Conservation (phyloP, 2,888 invertebrate species). For the Cheilosia scutellata region DNA sequence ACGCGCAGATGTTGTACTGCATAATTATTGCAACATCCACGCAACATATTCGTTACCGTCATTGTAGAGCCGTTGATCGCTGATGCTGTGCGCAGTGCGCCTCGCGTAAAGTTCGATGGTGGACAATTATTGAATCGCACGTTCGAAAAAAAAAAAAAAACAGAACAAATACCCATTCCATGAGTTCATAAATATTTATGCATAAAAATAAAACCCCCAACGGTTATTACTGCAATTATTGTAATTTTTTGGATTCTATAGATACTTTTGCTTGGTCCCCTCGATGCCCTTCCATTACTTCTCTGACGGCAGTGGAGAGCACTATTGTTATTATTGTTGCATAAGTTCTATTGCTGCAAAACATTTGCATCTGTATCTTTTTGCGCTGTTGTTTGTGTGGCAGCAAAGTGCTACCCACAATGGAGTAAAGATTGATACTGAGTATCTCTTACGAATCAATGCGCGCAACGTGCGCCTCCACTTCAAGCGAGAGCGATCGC, state of each 20-base stretch:
- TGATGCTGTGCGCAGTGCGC: not conserved
- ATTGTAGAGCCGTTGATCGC: not conserved
- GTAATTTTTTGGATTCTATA: conserved; percentile 72
- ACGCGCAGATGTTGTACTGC: conserved; percentile 70
- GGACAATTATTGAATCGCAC: conserved; percentile 64
- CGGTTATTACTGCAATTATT: conserved; percentile 75
- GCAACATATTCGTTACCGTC: conserved; percentile 59
- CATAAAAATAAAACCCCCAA: conserved; percentile 52
- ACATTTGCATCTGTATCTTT: conserved; percentile 71
- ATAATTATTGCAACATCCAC: conserved; percentile 75
- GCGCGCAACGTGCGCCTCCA: conserved; percentile 73
- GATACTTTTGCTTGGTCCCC: conserved; percentile 38
- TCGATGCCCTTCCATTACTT: conserved; percentile 11
- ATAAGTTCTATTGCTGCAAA: conserved; percentile 73
- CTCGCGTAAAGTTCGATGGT: conserved; percentile 53
- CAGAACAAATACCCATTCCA: conserved; percentile 60
- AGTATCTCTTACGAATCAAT: conserved; percentile 72
- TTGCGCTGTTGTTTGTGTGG: conserved; percentile 47
- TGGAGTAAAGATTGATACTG: conserved; percentile 68
- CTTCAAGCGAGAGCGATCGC: conserved; percentile 57
- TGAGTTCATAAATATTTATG: conserved; percentile 74
- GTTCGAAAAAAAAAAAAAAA: conserved; percentile 4
- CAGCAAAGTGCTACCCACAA: conserved; percentile 72
- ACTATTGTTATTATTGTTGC: conserved; percentile 73
- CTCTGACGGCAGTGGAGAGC: conserved; percentile 21